Percentiles rank a stretch among this genome's conserved stretches.
phyloP scores from a whole-genome alignment of 2,113 vertebrate species.

The Brachyhypopomus occidentalis region DNA sequence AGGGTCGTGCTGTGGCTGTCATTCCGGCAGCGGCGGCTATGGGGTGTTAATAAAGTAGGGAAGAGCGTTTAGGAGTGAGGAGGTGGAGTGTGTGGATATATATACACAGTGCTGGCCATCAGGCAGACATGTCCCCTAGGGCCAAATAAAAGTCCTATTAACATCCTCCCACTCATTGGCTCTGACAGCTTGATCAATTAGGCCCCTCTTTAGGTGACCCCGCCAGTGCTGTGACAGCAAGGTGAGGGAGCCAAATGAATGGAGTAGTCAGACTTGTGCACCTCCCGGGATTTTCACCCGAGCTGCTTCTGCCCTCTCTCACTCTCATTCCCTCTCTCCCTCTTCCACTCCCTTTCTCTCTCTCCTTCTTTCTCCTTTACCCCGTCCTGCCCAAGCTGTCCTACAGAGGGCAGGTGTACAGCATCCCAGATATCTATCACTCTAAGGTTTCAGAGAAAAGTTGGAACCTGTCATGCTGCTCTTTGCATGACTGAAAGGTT shows the following conservation, averaged over 20 bases:
- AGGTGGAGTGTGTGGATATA: conserved; percentile 61
- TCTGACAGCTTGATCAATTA: conserved; percentile 97
- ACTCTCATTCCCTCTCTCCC: neutral
- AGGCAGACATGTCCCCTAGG: conserved; percentile 74
- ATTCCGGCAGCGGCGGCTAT: conserved; percentile 75
- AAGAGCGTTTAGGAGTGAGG: conserved; percentile 31
- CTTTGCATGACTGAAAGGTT: too few species aligned
- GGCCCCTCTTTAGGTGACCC: conserved; percentile 85
- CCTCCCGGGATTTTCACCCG: conserved; percentile 7
- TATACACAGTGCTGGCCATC: conserved; percentile 81
- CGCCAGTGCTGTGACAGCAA: conserved; percentile 83
- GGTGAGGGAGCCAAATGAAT: conserved; percentile 75
- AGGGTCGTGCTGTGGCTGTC: conserved; percentile 80
- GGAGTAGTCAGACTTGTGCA: conserved; percentile 16
- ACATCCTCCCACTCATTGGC: conserved; percentile 91
- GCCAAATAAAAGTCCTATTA: conserved; percentile 96
- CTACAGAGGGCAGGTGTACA: conserved; percentile 1
- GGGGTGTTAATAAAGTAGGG: conserved; percentile 79
- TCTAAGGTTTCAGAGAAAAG: too few species aligned
- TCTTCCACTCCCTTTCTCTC: neutral
- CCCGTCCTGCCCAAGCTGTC: neutral
- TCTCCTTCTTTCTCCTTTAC: conserved; percentile 34
- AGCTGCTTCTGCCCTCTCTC: neutral
- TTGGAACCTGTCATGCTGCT: too few species aligned
- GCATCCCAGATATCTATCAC: neutral